Conservation (phyloP, 37 sponge, comb jelly and placozoan genomes). For the Diacarnus erythraeanus region DNA sequence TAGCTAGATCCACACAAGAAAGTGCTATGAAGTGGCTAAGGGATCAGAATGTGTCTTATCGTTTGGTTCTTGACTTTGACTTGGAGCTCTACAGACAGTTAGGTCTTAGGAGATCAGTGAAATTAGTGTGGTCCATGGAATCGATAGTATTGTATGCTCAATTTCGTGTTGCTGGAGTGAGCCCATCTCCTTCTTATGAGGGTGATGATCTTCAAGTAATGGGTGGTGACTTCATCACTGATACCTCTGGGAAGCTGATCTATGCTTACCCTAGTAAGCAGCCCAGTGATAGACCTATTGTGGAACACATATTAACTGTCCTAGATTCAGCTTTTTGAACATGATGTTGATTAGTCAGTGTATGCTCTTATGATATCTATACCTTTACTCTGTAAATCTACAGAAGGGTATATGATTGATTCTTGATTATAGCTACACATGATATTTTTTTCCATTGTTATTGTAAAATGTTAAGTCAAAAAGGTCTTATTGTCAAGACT, state of each 20-base stretch:
- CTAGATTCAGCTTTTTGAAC: background rate
- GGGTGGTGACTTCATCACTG: conserved; percentile 72
- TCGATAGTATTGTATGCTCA: conserved; percentile 48
- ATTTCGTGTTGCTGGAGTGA: conserved; percentile 4
- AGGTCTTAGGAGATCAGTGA: conserved; percentile 39
- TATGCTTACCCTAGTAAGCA: conserved; percentile 40
- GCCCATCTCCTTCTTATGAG: conserved; percentile 3
- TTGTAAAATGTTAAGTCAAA: no score
- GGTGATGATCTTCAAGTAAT: conserved; percentile 65
- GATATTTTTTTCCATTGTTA: no score
- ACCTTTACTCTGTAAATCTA: background rate
- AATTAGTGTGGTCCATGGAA: conserved; percentile 31
- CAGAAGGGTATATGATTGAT: background rate
- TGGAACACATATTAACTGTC: background rate
- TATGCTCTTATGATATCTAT: background rate
- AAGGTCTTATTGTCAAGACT: no score
- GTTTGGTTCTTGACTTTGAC: conserved; percentile 22
- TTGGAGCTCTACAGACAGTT: conserved; percentile 35
- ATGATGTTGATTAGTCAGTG: background rate
- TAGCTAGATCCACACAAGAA: background rate
- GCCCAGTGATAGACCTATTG: conserved; percentile 52
- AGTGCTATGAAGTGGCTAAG: conserved; percentile 32
- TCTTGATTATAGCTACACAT: no score
- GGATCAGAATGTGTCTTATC: background rate
- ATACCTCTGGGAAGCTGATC: conserved; percentile 38